These are phyloP conservation scores for Lepus europaeus DNA, from an alignment of 2,113 vertebrate species.

Conservation along the genomic window DNA sequence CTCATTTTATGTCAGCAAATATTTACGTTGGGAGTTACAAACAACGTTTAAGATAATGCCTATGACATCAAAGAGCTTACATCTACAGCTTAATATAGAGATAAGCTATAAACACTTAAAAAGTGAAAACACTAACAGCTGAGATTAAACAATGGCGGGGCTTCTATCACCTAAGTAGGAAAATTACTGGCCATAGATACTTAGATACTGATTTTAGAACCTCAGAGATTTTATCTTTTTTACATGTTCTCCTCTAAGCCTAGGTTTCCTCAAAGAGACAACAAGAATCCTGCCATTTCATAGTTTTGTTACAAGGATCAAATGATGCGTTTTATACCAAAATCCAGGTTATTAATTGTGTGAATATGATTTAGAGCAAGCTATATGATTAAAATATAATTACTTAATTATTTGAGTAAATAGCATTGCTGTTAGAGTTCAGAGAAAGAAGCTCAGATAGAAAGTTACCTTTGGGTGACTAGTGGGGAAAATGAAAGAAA, in stretches of 20 bases:
- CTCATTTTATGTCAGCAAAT: neutral
- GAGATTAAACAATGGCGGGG: neutral
- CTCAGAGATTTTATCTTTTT: neutral
- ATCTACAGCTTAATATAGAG: neutral
- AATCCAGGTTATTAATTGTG: neutral
- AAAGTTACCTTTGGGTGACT: neutral
- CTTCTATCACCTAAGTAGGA: neutral
- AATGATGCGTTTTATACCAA: neutral
- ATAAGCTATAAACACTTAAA: neutral
- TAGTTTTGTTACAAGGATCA: neutral
- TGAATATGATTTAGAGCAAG: neutral
- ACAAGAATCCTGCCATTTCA: neutral
- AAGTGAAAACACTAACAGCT: neutral
- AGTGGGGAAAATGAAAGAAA: neutral
- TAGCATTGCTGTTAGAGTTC: neutral
- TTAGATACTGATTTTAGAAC: slow-evolving; percentile 32
- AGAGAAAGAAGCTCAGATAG: neutral
- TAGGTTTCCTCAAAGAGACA: slow-evolving; percentile 37
- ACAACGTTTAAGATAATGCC: neutral
- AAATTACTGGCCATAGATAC: neutral
- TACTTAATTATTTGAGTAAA: slow-evolving; percentile 11
- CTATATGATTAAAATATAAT: neutral
- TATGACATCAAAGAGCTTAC: slow-evolving; percentile 4
- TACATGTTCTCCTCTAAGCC: neutral
- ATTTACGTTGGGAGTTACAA: neutral